Evolutionary conservation across 2,113 vertebrate genomes (phyloP).

Genomic region (Castor canadensis): DNA sequence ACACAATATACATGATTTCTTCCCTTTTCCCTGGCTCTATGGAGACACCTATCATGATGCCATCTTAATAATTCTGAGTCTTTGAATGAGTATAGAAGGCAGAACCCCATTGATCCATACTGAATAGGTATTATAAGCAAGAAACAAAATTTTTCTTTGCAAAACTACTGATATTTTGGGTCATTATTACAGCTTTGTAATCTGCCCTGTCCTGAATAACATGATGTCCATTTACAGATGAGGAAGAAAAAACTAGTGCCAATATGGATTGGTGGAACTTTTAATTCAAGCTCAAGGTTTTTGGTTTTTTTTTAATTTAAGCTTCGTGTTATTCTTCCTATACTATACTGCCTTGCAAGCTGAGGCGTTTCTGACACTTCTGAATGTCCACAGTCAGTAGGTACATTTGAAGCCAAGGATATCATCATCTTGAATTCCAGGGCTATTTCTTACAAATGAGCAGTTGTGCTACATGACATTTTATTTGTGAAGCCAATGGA

Average conservation of each 20-base stretch:
- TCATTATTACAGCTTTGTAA: background rate
- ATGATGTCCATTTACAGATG: background rate
- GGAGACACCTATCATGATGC: background rate
- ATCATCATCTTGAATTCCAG: background rate
- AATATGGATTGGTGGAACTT: background rate
- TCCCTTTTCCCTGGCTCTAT: background rate
- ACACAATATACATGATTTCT: background rate
- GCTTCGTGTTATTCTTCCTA: background rate
- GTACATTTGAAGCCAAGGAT: background rate
- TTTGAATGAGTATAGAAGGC: background rate
- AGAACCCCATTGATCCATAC: background rate
- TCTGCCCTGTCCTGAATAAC: background rate
- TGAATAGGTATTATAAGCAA: background rate
- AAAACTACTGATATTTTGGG: background rate
- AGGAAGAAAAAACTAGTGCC: background rate
- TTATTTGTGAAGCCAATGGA: background rate
- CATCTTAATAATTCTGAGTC: background rate
- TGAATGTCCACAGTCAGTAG: background rate
- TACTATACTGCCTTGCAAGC: background rate
- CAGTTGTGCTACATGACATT: background rate
- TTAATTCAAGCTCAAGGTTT: background rate
- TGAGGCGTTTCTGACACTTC: background rate
- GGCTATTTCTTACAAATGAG: background rate
- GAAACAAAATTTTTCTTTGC: background rate
- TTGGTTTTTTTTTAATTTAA: background rate